phyloP scores from a whole-genome alignment of 1,140 invertebrate genomes.

The Amphibalanus amphitrite region DNA sequence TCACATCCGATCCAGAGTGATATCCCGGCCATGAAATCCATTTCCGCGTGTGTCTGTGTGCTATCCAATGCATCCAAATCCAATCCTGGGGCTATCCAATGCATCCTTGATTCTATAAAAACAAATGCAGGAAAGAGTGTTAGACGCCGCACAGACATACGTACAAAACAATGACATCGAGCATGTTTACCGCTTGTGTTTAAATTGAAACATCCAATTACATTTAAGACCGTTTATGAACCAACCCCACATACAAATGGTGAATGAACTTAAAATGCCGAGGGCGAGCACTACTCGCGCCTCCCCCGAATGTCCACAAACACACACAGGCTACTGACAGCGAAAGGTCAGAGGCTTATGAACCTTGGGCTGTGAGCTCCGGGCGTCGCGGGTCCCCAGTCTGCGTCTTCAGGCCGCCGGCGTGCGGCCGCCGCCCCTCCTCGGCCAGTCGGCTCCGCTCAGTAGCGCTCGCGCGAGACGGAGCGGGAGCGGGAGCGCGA shows the following conservation, averaged over 20 bases:
- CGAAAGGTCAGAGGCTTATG: not conserved
- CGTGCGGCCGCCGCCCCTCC: not conserved
- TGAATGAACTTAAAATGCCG: too few species aligned
- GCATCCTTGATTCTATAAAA: slow-evolving; percentile 1
- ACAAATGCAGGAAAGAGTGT: slow-evolving; percentile 5
- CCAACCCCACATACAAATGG: too few species aligned
- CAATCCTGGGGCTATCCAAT: not conserved
- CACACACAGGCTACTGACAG: too few species aligned
- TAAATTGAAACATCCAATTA: too few species aligned
- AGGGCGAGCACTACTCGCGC: too few species aligned
- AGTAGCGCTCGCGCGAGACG: slow-evolving; percentile 39
- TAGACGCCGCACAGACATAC: slow-evolving; percentile 17
- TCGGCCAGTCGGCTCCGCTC: not conserved
- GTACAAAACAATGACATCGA: too few species aligned
- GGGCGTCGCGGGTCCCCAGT: too few species aligned
- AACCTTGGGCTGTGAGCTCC: not conserved
- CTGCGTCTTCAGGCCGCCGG: not conserved
- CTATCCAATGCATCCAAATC: not conserved
- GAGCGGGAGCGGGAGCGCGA: slow-evolving; percentile 40
- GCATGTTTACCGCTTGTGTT: too few species aligned
- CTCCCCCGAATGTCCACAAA: too few species aligned
- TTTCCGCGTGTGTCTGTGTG: not conserved
- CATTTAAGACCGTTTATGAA: too few species aligned
- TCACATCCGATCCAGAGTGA: not conserved
- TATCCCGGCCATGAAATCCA: not conserved